Percentiles rank a stretch among this genome's conserved stretches.
Evolutionary conservation across 2,888 invertebrate genomes (phyloP).

Genomic region (Drosophila ochracea): DNA sequence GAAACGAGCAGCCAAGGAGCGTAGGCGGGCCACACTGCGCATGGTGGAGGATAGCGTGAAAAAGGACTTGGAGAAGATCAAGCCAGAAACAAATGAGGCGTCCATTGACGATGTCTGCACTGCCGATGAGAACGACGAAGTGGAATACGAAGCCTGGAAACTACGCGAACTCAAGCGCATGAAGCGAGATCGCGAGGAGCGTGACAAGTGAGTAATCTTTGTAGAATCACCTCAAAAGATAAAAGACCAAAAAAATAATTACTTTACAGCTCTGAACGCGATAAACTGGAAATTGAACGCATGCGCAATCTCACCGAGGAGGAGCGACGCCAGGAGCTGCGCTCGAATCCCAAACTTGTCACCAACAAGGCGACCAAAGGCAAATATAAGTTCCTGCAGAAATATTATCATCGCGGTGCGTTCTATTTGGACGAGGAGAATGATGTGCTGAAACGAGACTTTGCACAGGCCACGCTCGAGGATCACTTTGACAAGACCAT

Average conservation of each 20-base stretch:
- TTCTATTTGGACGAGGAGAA: slow-evolving; percentile 98
- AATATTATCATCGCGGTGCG: slow-evolving; percentile 99
- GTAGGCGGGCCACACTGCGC: slow-evolving; percentile 94
- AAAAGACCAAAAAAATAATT: not conserved
- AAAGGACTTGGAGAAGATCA: slow-evolving; percentile 90
- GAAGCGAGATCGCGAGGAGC: slow-evolving; percentile 97
- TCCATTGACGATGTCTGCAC: slow-evolving; percentile 94
- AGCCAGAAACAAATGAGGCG: slow-evolving; percentile 90
- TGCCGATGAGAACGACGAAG: slow-evolving; percentile 97
- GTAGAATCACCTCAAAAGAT: too few species aligned
- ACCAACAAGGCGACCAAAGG: slow-evolving; percentile 98
- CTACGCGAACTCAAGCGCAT: slow-evolving; percentile 97
- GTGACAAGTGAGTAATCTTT: slow-evolving; percentile 92
- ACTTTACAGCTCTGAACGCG: slow-evolving; percentile 91
- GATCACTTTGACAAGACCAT: slow-evolving; percentile 99
- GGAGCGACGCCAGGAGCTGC: slow-evolving; percentile 94
- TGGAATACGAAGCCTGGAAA: slow-evolving; percentile 99
- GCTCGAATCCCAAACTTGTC: slow-evolving; percentile 95
- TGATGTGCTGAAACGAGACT: slow-evolving; percentile 95
- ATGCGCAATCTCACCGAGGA: slow-evolving; percentile 98
- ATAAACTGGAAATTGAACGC: slow-evolving; percentile 94
- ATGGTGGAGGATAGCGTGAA: slow-evolving; percentile 95
- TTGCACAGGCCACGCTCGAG: slow-evolving; percentile 97
- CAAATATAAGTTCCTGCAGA: slow-evolving; percentile 99
- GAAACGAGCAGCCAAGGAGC: slow-evolving; percentile 94